A percentile compares a stretch with the other conserved stretches of the same genome.
Evolutionary conservation across 2,113 vertebrate species (phyloP).

Genomic region (Stegastes partitus): DNA sequence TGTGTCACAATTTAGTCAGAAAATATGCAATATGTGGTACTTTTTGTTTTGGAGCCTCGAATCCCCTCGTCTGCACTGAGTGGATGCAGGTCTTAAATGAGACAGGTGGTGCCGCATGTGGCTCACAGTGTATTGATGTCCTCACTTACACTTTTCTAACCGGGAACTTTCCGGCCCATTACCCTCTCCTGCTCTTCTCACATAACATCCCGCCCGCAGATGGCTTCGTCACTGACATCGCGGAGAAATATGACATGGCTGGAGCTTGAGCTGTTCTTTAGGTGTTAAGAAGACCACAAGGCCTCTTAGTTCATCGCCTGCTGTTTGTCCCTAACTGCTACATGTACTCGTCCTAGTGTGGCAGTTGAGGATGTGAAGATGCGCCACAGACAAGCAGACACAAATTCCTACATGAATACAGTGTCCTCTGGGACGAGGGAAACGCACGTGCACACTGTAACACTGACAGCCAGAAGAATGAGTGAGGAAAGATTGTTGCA

Average conservation of each 20-base stretch:
- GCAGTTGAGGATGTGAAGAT: conserved; percentile 21
- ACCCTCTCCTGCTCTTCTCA: conserved; percentile 7
- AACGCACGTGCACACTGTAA: conserved; percentile 6
- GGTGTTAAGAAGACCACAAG: neutral
- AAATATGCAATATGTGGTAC: too few species aligned
- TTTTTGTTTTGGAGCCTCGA: conserved; percentile 5
- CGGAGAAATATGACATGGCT: conserved; percentile 10
- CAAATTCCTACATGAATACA: conserved; percentile 23
- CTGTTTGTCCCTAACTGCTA: too few species aligned
- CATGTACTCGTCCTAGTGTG: neutral
- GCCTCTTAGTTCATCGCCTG: neutral
- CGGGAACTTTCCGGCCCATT: conserved; percentile 47
- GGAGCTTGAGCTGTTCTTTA: neutral
- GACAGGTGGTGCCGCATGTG: conserved; percentile 13
- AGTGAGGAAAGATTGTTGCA: conserved; percentile 43
- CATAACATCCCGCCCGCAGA: conserved; percentile 26
- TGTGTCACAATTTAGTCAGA: too few species aligned
- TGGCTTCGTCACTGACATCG: conserved; percentile 7
- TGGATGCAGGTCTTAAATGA: neutral
- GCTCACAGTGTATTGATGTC: conserved; percentile 28
- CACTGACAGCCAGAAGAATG: conserved; percentile 29
- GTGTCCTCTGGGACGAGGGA: neutral
- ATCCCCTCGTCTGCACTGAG: neutral
- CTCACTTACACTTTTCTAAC: conserved; percentile 41
- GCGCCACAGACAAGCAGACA: conserved; percentile 9